Evolutionary conservation across 1,140 invertebrate species (phyloP).

Genomic region (Drosophila persimilis): DNA sequence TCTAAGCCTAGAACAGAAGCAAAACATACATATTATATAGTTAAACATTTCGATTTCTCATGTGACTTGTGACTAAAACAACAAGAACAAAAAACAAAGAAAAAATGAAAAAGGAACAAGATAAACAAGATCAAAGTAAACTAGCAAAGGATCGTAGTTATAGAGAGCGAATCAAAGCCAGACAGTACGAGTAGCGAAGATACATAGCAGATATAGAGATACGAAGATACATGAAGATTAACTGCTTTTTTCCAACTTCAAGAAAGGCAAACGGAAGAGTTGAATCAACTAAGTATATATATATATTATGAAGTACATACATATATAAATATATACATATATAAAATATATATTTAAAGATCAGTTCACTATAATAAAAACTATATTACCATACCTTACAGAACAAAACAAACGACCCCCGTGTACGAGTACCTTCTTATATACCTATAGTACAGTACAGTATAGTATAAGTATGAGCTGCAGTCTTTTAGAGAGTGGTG

Average conservation of each 20-base stretch:
- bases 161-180: conserved; percentile 59
- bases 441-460: too few relatives aligned
- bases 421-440: background rate
- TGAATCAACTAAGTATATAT: conserved; percentile 61
- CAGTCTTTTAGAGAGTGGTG: conserved; percentile 71
- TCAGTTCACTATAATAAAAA: conserved; percentile 82
- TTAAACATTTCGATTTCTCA: conserved; percentile 65
- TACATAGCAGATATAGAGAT: conserved; percentile 40
- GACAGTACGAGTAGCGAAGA: conserved; percentile 56
- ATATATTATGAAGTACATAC: conserved; percentile 67
- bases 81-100: too few relatives aligned
- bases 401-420: conserved; percentile 25
- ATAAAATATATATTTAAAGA: conserved; percentile 76
- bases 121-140: conserved; percentile 14
- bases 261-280: conserved; percentile 37
- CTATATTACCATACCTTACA: conserved; percentile 79
- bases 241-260: conserved; percentile 64
- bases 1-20: conserved; percentile 23
- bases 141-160: conserved; percentile 69
- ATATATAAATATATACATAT: conserved; percentile 66
- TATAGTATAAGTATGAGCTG: conserved; percentile 1
- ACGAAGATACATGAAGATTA: conserved; percentile 37
- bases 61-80: conserved; percentile 57
- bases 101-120: conserved; percentile 20
- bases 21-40: conserved; percentile 31